phyloP scores from a whole-genome alignment of 1,140 invertebrate species.

The Leguminivora glycinivorella region DNA sequence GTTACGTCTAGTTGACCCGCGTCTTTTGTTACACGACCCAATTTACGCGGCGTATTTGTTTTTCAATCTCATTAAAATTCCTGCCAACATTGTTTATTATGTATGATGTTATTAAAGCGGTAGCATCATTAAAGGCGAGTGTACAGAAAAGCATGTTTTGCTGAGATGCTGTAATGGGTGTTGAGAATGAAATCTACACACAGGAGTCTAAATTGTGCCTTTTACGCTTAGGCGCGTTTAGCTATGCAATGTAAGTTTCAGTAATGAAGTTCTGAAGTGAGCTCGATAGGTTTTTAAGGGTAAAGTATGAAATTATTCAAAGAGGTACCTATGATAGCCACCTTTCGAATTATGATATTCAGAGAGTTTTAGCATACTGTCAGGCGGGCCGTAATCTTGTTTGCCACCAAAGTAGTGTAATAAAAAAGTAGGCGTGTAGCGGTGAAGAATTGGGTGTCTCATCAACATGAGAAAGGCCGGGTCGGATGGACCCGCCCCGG shows the following conservation, averaged over 20 bases:
- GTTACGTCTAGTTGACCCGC: slow-evolving; percentile 41
- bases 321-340: no score
- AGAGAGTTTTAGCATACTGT: no score
- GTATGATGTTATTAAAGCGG: slow-evolving; percentile 5
- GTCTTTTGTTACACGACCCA: slow-evolving; percentile 44
- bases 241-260: no score
- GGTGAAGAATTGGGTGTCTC: slow-evolving; percentile 32
- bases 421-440: slow-evolving; percentile 28
- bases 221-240: no score
- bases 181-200: not conserved
- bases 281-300: no score
- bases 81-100: slow-evolving; percentile 38
- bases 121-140: slow-evolving; percentile 33
- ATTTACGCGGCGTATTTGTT: slow-evolving; percentile 44
- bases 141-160: not conserved
- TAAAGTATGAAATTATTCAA: no score
- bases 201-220: not conserved
- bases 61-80: slow-evolving; percentile 47
- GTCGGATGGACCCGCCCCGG: slow-evolving; percentile 45
- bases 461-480: slow-evolving; percentile 59
- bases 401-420: not conserved
- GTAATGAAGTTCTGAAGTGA: no score
- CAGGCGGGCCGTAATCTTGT: not conserved
- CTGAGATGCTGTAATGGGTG: not conserved
- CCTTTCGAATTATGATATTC: no score